Conservation (phyloP, 23 tunicate genomes). For the Ciona savignyi region DNA sequence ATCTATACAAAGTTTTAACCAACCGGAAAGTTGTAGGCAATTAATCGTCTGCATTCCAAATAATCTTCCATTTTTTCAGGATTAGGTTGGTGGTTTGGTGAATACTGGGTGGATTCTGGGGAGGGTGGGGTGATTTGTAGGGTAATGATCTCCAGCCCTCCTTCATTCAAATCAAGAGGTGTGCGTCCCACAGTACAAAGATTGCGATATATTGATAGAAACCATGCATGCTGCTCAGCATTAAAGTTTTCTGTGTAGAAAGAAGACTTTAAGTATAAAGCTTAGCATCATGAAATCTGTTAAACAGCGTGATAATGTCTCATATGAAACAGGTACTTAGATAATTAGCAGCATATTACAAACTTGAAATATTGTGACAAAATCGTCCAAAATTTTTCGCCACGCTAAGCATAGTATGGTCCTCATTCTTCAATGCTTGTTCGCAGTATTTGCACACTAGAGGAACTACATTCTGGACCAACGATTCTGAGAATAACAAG, state of each 20-base stretch:
- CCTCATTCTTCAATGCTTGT: constrained; percentile 58
- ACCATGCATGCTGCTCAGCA: constrained; percentile 49
- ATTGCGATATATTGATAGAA: constrained; percentile 35
- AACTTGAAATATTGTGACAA: constrained; percentile 57
- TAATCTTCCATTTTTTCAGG: constrained; percentile 28
- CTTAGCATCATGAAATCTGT: no score
- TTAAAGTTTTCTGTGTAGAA: constrained; percentile 33
- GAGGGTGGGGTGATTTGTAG: background rate
- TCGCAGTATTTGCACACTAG: constrained; percentile 55
- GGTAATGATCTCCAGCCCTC: constrained; percentile 9
- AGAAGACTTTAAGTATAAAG: no score
- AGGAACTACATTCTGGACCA: constrained; percentile 48
- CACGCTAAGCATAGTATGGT: constrained; percentile 35
- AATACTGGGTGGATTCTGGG: background rate
- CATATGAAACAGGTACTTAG: no score
- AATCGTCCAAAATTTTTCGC: constrained; percentile 61
- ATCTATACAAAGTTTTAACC: no score
- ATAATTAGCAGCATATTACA: no score
- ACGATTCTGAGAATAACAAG: no score
- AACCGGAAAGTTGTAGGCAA: constrained; percentile 80
- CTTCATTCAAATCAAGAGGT: constrained; percentile 3
- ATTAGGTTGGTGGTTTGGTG: background rate
- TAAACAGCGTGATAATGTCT: no score
- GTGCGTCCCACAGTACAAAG: constrained; percentile 52
- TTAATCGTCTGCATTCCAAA: constrained; percentile 40